Evolutionary conservation across 2,888 invertebrate genomes (phyloP), one percentile per base, ranked within the genome.

Genomic region (Allygus modestus): DNA sequence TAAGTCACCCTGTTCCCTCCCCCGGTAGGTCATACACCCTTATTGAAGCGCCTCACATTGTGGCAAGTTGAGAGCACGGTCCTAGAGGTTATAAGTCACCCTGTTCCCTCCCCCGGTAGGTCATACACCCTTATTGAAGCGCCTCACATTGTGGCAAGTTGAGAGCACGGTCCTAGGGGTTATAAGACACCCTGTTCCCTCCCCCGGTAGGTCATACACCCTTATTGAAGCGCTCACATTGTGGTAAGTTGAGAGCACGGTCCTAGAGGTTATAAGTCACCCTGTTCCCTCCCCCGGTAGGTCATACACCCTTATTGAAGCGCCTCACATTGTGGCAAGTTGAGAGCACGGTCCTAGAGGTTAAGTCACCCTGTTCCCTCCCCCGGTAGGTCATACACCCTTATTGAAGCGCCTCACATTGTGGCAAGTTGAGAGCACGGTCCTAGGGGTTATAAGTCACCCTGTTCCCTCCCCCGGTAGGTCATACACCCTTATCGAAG

Each of bases 151-250:
- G 58, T 58, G 26, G 9, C 23, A 23, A 58, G 58, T 58, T 58
- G 58, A 15, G 46, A 46, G 46, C 46, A 9, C 37, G 37, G n/a
- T n/a, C n/a, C n/a, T n/a, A 37, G 9, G 37, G 5, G 46, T 46
- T 12, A 46, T 46, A 46, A 46, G 17, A n/a, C n/a, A n/a, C n/a
- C n/a, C n/a, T n/a, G n/a, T n/a, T n/a, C n/a, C n/a, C n/a, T n/a
- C n/a, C n/a, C n/a, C n/a, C n/a, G n/a, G n/a, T n/a, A n/a, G 58
- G 23, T 20, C 58, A 2, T 26, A 20, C 5, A 58, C 20, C 58
- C 58, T 58, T 58, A 58, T 58, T 58, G 58, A 58, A 12, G 58
- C 58, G 58, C 58, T 12, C 23, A 58, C 58, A 58, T 26, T 58
- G 58, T 58, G 26, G 9, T 15, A 23, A 58, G 58, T 58, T 58